Percentiles rank a stretch among this genome's conserved stretches.
Conservation (phyloP, 37 sponge, comb jelly and placozoan genomes). For the Ephydatia muelleri region DNA sequence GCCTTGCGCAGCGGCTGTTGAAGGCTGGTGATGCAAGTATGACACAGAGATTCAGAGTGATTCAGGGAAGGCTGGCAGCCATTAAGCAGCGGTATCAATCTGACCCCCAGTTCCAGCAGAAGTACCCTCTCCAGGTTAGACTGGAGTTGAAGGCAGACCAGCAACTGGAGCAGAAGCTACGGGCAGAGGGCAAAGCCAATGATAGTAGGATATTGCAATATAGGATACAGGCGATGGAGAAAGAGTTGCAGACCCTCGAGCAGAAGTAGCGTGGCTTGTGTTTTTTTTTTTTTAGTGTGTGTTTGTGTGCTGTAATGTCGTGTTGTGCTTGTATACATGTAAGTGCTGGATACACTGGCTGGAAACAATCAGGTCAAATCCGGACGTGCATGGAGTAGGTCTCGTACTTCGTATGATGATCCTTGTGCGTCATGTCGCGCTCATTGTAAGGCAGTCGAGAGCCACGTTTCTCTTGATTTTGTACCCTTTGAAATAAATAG, state of each 20-base stretch:
- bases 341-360: too few relatives aligned
- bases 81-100: conserved; percentile 38
- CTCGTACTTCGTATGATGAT: too few relatives aligned
- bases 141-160: conserved; percentile 34
- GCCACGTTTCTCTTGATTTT: too few relatives aligned
- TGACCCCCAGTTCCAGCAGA: conserved; percentile 33
- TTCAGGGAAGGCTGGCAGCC: conserved; percentile 34
- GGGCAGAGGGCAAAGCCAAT: conserved; percentile 21
- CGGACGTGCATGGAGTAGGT: too few relatives aligned
- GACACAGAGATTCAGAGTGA: conserved; percentile 29
- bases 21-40: conserved; percentile 44
- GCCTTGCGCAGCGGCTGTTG: conserved; percentile 44
- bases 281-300: background rate
- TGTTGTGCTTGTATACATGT: background rate
- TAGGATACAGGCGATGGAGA: conserved; percentile 48
- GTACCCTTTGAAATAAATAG: too few relatives aligned
- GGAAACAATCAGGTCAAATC: too few relatives aligned
- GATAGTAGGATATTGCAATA: conserved; percentile 24
- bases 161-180: conserved; percentile 27
- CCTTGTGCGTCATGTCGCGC: too few relatives aligned
- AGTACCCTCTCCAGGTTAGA: conserved; percentile 28
- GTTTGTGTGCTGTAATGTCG: background rate
- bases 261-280: conserved; percentile 45
- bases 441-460: too few relatives aligned
- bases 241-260: conserved; percentile 63